Percentiles rank a stretch among this genome's conserved stretches.
These are phyloP conservation scores for Plutomurus gul DNA, from an alignment of 1,140 invertebrate genomes.

Conservation along the genomic window DNA sequence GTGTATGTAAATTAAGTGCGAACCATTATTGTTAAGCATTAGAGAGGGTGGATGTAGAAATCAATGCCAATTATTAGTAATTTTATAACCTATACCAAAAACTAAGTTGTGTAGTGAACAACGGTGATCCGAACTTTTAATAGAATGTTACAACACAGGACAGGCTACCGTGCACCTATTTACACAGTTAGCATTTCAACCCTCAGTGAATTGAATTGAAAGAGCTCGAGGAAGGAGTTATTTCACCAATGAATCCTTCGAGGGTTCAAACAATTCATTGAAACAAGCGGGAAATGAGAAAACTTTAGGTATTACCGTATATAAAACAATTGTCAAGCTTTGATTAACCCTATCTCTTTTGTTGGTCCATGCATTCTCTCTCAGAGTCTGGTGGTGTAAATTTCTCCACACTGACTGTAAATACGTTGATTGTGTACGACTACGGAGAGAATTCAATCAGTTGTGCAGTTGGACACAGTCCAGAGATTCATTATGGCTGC, in stretches of 20 bases:
- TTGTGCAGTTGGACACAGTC: slow-evolving; percentile 6
- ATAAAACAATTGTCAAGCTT: neutral
- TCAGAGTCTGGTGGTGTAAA: neutral
- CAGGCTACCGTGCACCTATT: neutral
- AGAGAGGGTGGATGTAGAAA: neutral
- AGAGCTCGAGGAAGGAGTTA: no score
- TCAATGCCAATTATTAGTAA: neutral
- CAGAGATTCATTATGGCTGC: neutral
- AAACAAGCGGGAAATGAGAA: no score
- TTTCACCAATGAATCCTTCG: no score
- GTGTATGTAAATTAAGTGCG: neutral
- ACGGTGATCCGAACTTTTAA: no score
- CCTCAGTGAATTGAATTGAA: neutral
- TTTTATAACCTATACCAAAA: no score
- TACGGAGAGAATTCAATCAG: neutral
- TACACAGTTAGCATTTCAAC: neutral
- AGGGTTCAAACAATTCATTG: no score
- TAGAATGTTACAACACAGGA: neutral
- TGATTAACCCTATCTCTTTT: neutral
- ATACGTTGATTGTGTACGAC: neutral
- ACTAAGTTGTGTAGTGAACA: no score
- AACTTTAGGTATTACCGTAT: neutral
- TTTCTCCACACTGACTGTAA: neutral
- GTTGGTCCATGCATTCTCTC: no score
- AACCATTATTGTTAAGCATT: neutral